A percentile compares a stretch with the other conserved stretches of the same genome.
Conservation (phyloP, 2,797 vertebrate genomes). For the Cynopterus sphinx region DNA sequence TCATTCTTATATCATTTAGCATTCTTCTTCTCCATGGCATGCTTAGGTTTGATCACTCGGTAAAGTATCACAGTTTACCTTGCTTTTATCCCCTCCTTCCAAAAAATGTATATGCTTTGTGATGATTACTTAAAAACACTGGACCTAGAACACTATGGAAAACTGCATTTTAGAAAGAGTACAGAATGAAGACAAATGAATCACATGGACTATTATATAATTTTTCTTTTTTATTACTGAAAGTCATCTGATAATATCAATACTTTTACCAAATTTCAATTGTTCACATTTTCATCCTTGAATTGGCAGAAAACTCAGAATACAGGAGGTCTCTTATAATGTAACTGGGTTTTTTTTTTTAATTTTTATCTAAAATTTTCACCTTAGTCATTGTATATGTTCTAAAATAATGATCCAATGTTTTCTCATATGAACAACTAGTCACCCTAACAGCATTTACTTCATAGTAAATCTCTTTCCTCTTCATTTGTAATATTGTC, state of each 20-base stretch:
- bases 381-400: neutral
- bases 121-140: neutral
- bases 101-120: neutral
- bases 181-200: neutral
- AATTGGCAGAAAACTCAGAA: constrained; percentile 16
- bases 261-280: neutral
- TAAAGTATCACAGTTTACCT: neutral
- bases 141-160: neutral
- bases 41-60: neutral
- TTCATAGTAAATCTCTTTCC: neutral
- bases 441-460: neutral
- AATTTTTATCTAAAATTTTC: neutral
- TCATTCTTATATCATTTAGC: constrained; percentile 50
- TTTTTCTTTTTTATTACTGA: neutral
- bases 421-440: neutral
- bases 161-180: neutral
- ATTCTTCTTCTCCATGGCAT: neutral
- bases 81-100: neutral
- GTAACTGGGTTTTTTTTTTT: neutral
- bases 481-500: neutral
- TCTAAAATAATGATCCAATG: neutral
- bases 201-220: neutral
- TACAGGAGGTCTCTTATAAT: neutral
- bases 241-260: neutral
- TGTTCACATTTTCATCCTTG: neutral